Conservation (phyloP, 1,140 invertebrate species). For the Coptotermes formosanus region DNA sequence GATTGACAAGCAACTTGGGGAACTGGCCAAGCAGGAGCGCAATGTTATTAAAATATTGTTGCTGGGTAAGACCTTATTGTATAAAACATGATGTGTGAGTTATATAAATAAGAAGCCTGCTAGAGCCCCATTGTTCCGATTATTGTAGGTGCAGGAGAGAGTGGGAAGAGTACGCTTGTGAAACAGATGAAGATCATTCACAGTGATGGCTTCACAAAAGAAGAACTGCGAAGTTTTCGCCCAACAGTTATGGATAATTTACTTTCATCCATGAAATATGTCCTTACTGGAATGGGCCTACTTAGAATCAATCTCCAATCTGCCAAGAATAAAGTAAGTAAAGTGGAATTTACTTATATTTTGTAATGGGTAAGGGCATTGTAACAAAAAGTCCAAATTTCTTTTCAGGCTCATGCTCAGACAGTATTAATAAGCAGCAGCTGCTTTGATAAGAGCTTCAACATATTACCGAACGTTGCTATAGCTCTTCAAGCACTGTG, state of each 20-base stretch:
- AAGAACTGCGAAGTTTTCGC: constrained; percentile 63
- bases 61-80: constrained; percentile 44
- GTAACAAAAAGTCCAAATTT: neutral
- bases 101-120: neutral
- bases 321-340: constrained; percentile 56
- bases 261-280: constrained; percentile 68
- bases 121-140: neutral
- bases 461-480: constrained; percentile 50
- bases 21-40: constrained; percentile 50
- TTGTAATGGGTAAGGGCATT: neutral
- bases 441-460: constrained; percentile 55
- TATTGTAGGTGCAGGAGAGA: constrained; percentile 60
- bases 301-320: constrained; percentile 62
- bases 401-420: constrained; percentile 50
- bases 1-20: constrained; percentile 50
- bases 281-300: constrained; percentile 65
- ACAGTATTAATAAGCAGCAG: constrained; percentile 49
- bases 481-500: constrained; percentile 54
- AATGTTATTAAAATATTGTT: constrained; percentile 54
- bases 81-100: neutral
- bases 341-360: neutral
- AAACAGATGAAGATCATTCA: constrained; percentile 79
- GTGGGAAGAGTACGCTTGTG: constrained; percentile 68
- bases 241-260: constrained; percentile 65
- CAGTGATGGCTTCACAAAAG: constrained; percentile 68